These are phyloP conservation scores for Oscheius sp. DNA, from an alignment of 2,888 invertebrate species.

Conservation along the genomic window DNA sequence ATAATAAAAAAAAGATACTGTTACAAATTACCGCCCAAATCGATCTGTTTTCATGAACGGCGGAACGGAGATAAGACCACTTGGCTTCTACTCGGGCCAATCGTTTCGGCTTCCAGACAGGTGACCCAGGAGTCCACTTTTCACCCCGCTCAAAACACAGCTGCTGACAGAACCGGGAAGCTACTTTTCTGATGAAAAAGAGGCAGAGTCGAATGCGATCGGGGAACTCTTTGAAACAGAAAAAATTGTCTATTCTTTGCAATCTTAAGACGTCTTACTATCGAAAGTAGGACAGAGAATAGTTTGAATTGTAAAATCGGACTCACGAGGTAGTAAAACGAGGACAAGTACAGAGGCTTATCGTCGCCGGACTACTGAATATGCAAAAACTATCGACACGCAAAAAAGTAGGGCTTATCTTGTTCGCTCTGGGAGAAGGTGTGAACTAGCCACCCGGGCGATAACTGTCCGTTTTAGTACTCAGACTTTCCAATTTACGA, in stretches of 20 bases:
- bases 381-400: slow-evolving; percentile 1
- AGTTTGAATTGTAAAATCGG: neutral
- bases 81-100: neutral
- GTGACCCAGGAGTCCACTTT: neutral
- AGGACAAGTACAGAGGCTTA: neutral
- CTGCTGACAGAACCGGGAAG: too few relatives aligned
- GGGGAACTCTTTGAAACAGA: too few relatives aligned
- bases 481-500: slow-evolving; percentile 21
- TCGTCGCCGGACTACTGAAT: neutral
- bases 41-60: slow-evolving; percentile 29
- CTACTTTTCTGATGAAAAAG: too few relatives aligned
- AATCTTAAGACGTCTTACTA: too few relatives aligned
- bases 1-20: neutral
- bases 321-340: neutral
- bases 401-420: slow-evolving; percentile 7
- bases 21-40: slow-evolving; percentile 21
- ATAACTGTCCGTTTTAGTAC: slow-evolving; percentile 15
- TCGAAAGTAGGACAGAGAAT: too few relatives aligned
- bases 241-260: too few relatives aligned
- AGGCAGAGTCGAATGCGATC: too few relatives aligned
- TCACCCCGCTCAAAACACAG: neutral
- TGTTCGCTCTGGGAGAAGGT: neutral
- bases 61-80: slow-evolving; percentile 3
- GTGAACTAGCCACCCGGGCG: slow-evolving; percentile 8
- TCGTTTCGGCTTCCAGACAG: slow-evolving; percentile 1